phyloP scores from a whole-genome alignment of 2,797 vertebrate species.

The Danio jaintianensis region DNA sequence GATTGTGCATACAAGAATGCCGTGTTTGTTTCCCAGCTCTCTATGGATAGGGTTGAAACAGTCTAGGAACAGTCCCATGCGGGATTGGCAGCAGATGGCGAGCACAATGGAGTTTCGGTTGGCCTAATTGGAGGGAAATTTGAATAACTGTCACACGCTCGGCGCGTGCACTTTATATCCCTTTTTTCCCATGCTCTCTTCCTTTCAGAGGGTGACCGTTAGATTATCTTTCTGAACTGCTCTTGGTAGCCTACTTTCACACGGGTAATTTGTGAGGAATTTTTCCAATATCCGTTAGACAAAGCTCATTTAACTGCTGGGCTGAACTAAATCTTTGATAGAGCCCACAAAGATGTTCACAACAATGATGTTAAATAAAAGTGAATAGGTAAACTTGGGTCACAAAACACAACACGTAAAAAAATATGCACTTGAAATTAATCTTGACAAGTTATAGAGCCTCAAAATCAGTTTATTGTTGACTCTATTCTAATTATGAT shows the following conservation, averaged over 20 bases:
- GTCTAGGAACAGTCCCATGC: slow-evolving; percentile 43
- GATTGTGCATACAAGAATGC: not conserved
- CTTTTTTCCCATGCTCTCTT: slow-evolving; percentile 61
- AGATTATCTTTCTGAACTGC: slow-evolving; percentile 60
- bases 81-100: slow-evolving; percentile 78
- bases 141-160: slow-evolving; percentile 83
- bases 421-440: not conserved
- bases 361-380: slow-evolving; percentile 18
- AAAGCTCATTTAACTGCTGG: not conserved
- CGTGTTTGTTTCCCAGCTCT: not conserved
- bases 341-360: not conserved
- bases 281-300: slow-evolving; percentile 14
- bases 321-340: slow-evolving; percentile 6
- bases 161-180: slow-evolving; percentile 79
- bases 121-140: slow-evolving; percentile 72
- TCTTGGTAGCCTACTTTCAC: slow-evolving; percentile 61
- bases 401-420: not conserved
- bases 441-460: not conserved
- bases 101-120: slow-evolving; percentile 66
- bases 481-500: too few species aligned
- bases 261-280: not conserved
- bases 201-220: slow-evolving; percentile 68
- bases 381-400: not conserved
- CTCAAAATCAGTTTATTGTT: not conserved
- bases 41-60: not conserved